Evolutionary conservation across 2,113 vertebrate genomes (phyloP), one percentile per base, ranked within the genome.

Genomic region (Naja naja): DNA sequence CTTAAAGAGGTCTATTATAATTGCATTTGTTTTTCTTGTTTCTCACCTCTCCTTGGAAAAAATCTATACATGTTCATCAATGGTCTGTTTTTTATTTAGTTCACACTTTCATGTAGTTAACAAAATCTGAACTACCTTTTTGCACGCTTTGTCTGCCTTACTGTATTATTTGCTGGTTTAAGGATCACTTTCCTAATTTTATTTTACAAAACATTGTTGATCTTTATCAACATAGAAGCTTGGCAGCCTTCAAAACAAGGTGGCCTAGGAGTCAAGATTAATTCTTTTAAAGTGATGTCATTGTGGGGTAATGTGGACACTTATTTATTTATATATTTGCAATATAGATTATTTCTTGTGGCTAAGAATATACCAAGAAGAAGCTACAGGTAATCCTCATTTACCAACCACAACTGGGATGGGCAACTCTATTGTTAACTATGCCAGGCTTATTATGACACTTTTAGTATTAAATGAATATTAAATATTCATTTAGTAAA

Each of bases 11-110:
- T 64, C 88, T 95, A 88, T 95, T 96, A 94, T 94, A 97, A 97
- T 30, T 95, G 69, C 92, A 95, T 95, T 97, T 96, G 95, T 96
- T 95, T 96, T 97, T 97, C 96, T 94, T 94, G 90, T 90, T 95
- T 97, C 92, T 96, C 69, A 92, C 85, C 94, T 60, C 93, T 95
- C 94, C 2, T 22, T 64, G 43, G 88, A 60, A 91, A 74, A 18
- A 91, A 90, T 94, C 95, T 95, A 91, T 94, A 95, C 92, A 56
- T 91, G 95, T 94, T 97, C 56, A 56, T 95, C 52, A 87, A 91
- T 92, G 91, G 95, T 93, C 30, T 95, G 87, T 92, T 90, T 96
- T 92, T 92, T 90, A 93, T 90, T 49, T 54, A 45, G 54, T 91
- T 88, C 93, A 92, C 94, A 94, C 91, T 94, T 93, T 95, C 91